Base-by-base conservation (phyloP, 2,888 invertebrate species). In the Hydrotaea cyrtoneurina region DNA sequence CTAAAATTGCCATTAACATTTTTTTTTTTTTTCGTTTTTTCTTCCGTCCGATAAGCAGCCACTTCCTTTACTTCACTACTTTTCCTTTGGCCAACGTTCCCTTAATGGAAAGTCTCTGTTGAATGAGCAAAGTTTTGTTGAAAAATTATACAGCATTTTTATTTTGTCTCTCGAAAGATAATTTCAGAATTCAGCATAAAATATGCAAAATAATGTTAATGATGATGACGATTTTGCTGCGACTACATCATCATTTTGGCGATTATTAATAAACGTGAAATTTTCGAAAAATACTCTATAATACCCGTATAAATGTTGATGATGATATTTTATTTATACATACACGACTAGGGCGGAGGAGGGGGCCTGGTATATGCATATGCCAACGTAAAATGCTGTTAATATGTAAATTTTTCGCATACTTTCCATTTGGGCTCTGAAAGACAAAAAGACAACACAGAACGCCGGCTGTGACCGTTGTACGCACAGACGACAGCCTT, bases 361-460 rank as follows among this genome's bases (percentile, higher is more conserved):
- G 15, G 13, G n/a, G 50, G 39, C 39, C 1, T 39, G 50, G 4
- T 43, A 43, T 7, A 50, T 50, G 13, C n/a, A 50, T 71, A 17
- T 3, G 13, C 11, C 7, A 31, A 74, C 31, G 26, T 23, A 76
- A 66, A 76, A 23, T 31, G 55, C n/a, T 55, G 71, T 71, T 43
- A 78, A 78, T 75, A 82, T 78, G 26, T 31, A 82, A 72, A 78
- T 78, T 50, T 73, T 71, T 71, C n/a, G 23, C 50, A 46, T 50
- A 50, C 69, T 66, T 43, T 17, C 10, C 39, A 77, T 77, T 80
- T 78, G 36, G 36, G 36, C 46, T 75, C 53, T 50, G 7, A 39
- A 39, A 13, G 39, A 39, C 3, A 10, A 39, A 39, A 13, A 39
- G 17, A 36, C 78, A 55, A 80, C 66, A 80, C 2, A 31, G 3